Conservation (phyloP, 2,797 vertebrate species). For the Spheniscus humboldti region DNA sequence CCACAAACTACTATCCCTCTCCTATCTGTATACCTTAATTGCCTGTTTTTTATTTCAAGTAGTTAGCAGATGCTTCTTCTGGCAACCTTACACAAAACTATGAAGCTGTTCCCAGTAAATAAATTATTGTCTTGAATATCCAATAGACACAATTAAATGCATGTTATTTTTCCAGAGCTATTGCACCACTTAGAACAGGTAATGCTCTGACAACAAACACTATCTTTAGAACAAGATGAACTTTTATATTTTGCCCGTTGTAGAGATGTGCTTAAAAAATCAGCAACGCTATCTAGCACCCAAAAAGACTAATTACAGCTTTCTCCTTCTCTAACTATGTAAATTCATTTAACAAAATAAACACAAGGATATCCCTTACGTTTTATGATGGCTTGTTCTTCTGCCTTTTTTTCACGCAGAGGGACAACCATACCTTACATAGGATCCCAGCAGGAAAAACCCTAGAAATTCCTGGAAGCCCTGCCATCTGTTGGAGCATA, state of each 20-base stretch:
- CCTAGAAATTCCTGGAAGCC: conserved; percentile 62
- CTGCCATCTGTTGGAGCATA: conserved; percentile 44
- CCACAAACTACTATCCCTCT: neutral
- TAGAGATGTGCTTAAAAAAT: neutral
- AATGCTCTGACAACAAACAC: neutral
- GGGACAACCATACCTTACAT: conserved; percentile 55
- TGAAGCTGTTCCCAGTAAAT: neutral
- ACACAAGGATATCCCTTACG: conserved; percentile 12
- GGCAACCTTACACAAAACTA: neutral
- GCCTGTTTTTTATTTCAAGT: neutral
- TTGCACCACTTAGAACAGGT: neutral
- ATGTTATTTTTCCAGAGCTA: neutral
- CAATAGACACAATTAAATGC: neutral
- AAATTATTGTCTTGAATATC: neutral
- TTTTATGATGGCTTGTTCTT: conserved; percentile 56
- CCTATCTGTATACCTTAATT: neutral
- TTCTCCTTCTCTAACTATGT: neutral
- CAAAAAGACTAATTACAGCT: neutral
- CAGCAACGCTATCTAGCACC: neutral
- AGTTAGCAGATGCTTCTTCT: neutral
- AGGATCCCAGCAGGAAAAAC: conserved; percentile 61
- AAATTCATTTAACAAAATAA: conserved; percentile 14
- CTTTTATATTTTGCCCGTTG: neutral
- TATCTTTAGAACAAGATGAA: neutral
- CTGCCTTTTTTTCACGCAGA: conserved; percentile 61